Evolutionary conservation across 2,113 vertebrate species (phyloP).

Genomic region (zebrafish (Danio rerio)): DNA sequence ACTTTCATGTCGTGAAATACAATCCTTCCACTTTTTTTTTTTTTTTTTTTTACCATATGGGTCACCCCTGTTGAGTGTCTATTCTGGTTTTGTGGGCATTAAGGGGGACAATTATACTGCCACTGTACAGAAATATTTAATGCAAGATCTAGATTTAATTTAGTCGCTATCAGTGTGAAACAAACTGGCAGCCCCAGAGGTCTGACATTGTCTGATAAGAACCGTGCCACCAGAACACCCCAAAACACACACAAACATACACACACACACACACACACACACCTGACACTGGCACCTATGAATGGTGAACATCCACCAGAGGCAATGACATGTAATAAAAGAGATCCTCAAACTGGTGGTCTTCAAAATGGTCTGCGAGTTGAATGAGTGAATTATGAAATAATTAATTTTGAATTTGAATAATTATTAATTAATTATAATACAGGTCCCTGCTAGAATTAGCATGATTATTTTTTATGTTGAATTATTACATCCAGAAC

Average conservation of each 20-base stretch:
- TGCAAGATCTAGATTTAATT: conserved; percentile 64
- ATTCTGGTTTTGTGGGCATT: conserved; percentile 42
- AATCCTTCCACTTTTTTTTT: too few relatives aligned
- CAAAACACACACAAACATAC: conserved; percentile 26
- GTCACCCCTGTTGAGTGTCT: background rate
- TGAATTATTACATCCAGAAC: too few relatives aligned
- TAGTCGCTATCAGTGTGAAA: conserved; percentile 58
- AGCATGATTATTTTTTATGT: too few relatives aligned
- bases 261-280: background rate
- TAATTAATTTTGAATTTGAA: too few relatives aligned
- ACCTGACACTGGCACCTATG: too few relatives aligned
- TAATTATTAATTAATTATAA: background rate
- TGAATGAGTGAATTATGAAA: background rate
- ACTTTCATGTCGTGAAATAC: too few relatives aligned
- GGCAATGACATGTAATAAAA: conserved; percentile 7
- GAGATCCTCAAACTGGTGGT: background rate
- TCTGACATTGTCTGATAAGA: conserved; percentile 64
- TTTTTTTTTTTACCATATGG: background rate
- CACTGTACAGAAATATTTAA: conserved; percentile 47
- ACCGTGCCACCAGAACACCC: conserved; percentile 46
- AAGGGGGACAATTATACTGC: conserved; percentile 49
- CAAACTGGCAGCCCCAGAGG: conserved; percentile 61
- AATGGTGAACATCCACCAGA: conserved; percentile 33
- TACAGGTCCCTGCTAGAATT: too few relatives aligned
- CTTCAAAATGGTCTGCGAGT: background rate